These are phyloP conservation scores for Azemiops feae DNA, from an alignment of 2,113 vertebrate species.

Conservation along the genomic window DNA sequence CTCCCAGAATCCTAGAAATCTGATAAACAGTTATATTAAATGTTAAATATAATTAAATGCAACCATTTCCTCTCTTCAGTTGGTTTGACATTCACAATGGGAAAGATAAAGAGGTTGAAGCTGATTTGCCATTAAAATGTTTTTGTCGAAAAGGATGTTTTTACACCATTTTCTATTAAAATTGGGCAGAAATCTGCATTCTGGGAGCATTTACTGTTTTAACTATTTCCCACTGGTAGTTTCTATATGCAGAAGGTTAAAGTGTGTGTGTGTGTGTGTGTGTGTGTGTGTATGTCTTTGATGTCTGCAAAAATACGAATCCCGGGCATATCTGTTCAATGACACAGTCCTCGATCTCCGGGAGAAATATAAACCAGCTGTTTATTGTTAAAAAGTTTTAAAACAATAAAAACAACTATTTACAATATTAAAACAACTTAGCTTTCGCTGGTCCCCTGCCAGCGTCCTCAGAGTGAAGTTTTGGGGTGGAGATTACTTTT, in stretches of 20 bases:
- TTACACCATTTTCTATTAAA: neutral
- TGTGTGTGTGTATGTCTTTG: too few relatives aligned
- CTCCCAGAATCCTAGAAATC: conserved; percentile 30
- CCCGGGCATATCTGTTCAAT: too few relatives aligned
- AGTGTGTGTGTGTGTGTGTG: too few relatives aligned
- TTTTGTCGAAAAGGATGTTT: neutral
- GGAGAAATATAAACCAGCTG: too few relatives aligned
- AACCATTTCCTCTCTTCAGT: neutral
- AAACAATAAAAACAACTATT: too few relatives aligned
- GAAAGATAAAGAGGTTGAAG: neutral
- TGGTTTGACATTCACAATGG: neutral
- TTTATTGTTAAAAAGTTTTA: too few relatives aligned
- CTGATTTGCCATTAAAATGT: neutral
- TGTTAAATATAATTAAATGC: neutral
- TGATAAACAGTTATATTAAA: conserved; percentile 12
- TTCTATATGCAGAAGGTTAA: neutral
- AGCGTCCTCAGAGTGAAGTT: too few relatives aligned
- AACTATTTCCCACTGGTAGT: neutral
- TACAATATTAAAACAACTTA: too few relatives aligned
- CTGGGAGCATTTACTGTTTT: neutral
- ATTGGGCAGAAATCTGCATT: neutral
- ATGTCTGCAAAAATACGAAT: too few relatives aligned
- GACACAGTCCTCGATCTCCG: too few relatives aligned
- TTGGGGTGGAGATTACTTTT: too few relatives aligned
- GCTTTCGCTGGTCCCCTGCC: too few relatives aligned